phyloP scores from a whole-genome alignment of 2,888 invertebrate genomes.

The Neocrepidodera transversa region DNA sequence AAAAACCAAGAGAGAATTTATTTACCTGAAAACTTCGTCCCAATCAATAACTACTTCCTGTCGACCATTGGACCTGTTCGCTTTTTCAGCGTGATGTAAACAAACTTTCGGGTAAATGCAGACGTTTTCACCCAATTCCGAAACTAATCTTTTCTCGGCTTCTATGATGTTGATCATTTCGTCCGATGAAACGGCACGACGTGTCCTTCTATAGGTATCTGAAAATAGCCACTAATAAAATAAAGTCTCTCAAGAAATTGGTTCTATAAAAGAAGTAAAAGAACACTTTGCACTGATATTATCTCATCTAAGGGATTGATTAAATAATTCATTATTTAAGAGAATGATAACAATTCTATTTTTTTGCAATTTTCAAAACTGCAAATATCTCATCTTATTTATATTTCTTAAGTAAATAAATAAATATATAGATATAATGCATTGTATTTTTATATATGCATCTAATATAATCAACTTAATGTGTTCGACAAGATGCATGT shows the following conservation, averaged over 20 bases:
- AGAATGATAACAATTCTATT: no score
- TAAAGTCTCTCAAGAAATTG: not conserved
- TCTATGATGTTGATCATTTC: conserved; percentile 70
- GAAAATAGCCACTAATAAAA: conserved; percentile 38
- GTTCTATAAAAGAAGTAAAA: no score
- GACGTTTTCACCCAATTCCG: conserved; percentile 78
- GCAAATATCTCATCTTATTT: no score
- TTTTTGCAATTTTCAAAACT: no score
- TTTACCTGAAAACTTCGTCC: conserved; percentile 79
- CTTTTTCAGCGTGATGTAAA: conserved; percentile 70
- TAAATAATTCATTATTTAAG: no score
- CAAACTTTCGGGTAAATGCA: conserved; percentile 84
- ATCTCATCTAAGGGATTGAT: no score
- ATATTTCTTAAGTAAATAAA: no score
- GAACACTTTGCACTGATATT: no score
- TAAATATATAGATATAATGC: no score
- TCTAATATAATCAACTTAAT: not conserved
- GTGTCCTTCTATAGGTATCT: conserved; percentile 77
- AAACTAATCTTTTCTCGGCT: conserved; percentile 81
- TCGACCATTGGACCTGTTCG: conserved; percentile 57
- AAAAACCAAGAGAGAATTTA: conserved; percentile 23
- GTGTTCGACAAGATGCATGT: not conserved
- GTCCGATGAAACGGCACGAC: conserved; percentile 64
- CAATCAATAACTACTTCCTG: conserved; percentile 68
- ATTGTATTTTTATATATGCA: no score